phyloP scores from a whole-genome alignment of 2,113 vertebrate species.

The Eonycteris spelaea region DNA sequence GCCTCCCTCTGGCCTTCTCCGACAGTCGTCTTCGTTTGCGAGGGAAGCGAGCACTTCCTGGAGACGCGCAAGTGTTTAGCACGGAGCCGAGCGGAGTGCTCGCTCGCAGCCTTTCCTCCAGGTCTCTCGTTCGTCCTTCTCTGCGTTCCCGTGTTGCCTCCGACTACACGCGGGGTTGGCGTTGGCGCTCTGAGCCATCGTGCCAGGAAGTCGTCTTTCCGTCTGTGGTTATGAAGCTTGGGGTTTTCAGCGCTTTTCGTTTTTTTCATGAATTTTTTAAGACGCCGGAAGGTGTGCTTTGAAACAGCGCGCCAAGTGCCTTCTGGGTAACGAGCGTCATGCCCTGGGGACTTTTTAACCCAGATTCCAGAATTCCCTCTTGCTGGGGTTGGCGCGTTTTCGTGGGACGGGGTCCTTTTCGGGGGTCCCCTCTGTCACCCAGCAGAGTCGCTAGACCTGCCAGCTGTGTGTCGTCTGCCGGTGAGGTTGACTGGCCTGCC shows the following conservation, averaged over 20 bases:
- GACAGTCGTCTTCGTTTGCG: neutral
- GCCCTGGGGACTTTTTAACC: conserved; percentile 41
- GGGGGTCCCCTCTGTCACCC: neutral
- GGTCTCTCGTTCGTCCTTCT: neutral
- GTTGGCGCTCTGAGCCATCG: conserved; percentile 23
- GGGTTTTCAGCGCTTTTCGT: neutral
- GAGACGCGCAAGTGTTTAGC: neutral
- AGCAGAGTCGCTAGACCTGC: neutral
- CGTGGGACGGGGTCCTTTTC: conserved; percentile 4
- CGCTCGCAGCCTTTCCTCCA: conserved; percentile 19
- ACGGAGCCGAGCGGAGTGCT: neutral
- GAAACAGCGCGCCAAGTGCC: conserved; percentile 50
- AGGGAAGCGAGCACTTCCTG: neutral
- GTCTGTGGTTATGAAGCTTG: conserved; percentile 29
- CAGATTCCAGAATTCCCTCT: conserved; percentile 46
- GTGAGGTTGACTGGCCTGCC: neutral
- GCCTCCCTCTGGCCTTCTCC: neutral
- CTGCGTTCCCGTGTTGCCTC: conserved; percentile 40
- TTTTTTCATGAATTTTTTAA: conserved; percentile 40
- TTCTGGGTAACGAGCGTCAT: conserved; percentile 45
- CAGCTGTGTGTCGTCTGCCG: neutral
- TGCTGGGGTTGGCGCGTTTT: conserved; percentile 10
- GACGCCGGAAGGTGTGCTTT: neutral
- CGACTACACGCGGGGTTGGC: neutral
- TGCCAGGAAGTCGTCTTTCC: conserved; percentile 42